Base-by-base conservation (phyloP, 2,888 invertebrate species). In the Trisateles emortualis region DNA sequence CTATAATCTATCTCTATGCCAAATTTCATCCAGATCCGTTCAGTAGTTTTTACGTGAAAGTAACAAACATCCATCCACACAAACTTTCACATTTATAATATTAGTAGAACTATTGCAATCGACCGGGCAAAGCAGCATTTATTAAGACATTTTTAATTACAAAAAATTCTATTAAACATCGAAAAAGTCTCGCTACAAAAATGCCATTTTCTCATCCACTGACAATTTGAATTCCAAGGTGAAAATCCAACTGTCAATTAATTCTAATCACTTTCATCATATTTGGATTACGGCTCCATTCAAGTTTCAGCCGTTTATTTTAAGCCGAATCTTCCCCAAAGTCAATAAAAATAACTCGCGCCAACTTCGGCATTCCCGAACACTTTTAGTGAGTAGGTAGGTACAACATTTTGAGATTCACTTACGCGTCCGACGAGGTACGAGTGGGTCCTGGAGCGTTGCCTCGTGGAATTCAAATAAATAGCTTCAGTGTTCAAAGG, bases 401-500 rank as follows among this genome's bases (percentile, higher is more conserved):
- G 19, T 19, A 19, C 8, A 26, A 8, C 1, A 26, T 26, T 38
- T 30, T 22, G 9, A 38, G 52, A 58, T 52, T 56, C 56, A 62
- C 52, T 66, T 62, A 70, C 24, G 30, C 3, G 36, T 47, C 47
- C 43, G 44, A 56, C 52, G 42, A 41, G 42, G 38, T 39, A 29
- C 17, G 35, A 46, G 38, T 56, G 41, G 29, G 40, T 26, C 46
- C n/a, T 13, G 38, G 33, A 43, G 41, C 39, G 35, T 14, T 30
- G 35, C 32, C 36, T 50, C 32, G 42, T 40, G 46, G 53, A 57
- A 66, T 58, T 45, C 44, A 59, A 65, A 71, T 64, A 60, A 61
- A 63, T 38, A 32, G 43, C 52, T 45, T 40, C 35, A 38, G 33
- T 43, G 59, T 62, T 68, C 59, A 66, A 65, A 62, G 56, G 56